Percentiles rank a stretch among this genome's conserved stretches.
Conservation (phyloP, 1,140 invertebrate genomes). For the Medauroidea extradentata region DNA sequence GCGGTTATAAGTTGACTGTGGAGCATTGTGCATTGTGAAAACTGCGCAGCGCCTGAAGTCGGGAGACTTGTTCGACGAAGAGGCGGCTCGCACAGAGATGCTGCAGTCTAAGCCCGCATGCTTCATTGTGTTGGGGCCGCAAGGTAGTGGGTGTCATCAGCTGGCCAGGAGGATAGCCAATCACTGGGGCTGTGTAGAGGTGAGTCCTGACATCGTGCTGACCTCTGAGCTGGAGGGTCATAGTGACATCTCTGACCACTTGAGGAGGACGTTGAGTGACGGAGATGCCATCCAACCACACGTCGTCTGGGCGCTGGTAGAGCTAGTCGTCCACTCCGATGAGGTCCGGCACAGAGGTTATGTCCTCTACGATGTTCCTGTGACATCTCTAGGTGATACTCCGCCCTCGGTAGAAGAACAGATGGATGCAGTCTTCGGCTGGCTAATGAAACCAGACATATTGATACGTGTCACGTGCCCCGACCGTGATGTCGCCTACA, state of each 20-base stretch:
- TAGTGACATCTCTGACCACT: too few relatives aligned
- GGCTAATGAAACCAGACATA: slow-evolving; percentile 44
- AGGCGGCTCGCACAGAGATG: slow-evolving; percentile 46
- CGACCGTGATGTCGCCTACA: slow-evolving; percentile 46
- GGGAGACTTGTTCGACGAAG: slow-evolving; percentile 31
- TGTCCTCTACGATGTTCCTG: slow-evolving; percentile 53
- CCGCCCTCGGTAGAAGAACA: slow-evolving; percentile 29
- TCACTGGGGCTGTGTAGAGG: too few relatives aligned
- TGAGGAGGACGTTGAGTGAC: too few relatives aligned
- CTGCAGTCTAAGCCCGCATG: slow-evolving; percentile 47
- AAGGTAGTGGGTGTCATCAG: slow-evolving; percentile 24
- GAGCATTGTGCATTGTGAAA: too few relatives aligned
- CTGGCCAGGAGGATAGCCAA: too few relatives aligned
- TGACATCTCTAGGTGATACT: slow-evolving; percentile 43
- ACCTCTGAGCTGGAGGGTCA: too few relatives aligned
- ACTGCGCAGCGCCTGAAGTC: too few relatives aligned
- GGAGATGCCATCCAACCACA: slow-evolving; percentile 36
- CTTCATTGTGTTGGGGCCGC: slow-evolving; percentile 54
- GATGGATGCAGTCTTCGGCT: slow-evolving; percentile 31
- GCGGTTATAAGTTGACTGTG: too few relatives aligned
- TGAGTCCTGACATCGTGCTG: too few relatives aligned
- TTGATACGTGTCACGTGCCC: slow-evolving; percentile 51
- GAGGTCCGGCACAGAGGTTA: slow-evolving; percentile 52
- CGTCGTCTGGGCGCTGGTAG: slow-evolving; percentile 45
- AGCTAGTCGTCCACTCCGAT: slow-evolving; percentile 44